Base-by-base conservation (phyloP, 2,113 vertebrate genomes). In the Eurypyga helias region DNA sequence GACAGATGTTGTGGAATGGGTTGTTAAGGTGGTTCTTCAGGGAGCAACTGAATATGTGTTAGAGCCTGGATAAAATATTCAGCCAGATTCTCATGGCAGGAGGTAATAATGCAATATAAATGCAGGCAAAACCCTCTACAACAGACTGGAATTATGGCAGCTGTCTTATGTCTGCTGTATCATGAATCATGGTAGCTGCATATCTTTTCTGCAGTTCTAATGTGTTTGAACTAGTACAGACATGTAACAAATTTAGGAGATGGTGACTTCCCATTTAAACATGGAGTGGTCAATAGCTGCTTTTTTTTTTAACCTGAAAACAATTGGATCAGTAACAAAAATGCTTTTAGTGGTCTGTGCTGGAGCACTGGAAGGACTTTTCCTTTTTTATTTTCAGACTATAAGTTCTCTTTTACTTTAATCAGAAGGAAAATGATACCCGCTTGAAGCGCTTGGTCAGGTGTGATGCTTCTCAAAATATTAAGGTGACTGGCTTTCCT, bases 31-130 rank as follows among this genome's bases (percentile, higher is more conserved):
- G 45, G 28, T 57, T 92, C 83, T 86, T 95, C 5, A 2, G 83
- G 91, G 91, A 89, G 57, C 10, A 78, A 31, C 79, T 62, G 86
- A 70, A 89, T 71, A 86, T 92, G 51, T 46, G 69, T 73, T 60
- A 61, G 43, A 94, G 71, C 13, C 49, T 92, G 94, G 48, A 70
- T 67, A 65, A 93, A 94, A 90, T 77, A 87, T 61, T 90, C 62
- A 72, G 25, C 41, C 33, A 83, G 62, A 69, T 57, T 92, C 67
- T 71, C 46, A 5, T 71, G 78, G 60, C 70, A 65, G 69, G 46
- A 89, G 65, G 60, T 91, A 93, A 81, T 78, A 94, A 88, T 72
- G 55, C 61, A 66, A 90, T 95, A 90, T 72, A 83, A 66, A 92
- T 85, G 83, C 71, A 67, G 34, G 62, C 52, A 79, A 71, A 41